Evolutionary conservation across 2,113 vertebrate genomes (phyloP).

Genomic region (Melierax canorus): DNA sequence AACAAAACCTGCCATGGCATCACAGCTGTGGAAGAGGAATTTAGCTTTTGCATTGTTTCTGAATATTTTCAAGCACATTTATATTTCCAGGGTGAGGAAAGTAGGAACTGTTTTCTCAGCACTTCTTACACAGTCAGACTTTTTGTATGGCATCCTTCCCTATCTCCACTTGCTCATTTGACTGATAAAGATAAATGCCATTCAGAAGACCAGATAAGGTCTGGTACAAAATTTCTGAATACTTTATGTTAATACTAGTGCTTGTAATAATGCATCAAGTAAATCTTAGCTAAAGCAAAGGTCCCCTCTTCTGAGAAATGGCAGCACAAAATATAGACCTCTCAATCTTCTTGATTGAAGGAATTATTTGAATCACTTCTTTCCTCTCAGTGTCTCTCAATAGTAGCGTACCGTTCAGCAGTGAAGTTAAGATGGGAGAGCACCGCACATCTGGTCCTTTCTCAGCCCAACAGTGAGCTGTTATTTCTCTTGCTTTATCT

Average conservation of each 20-base stretch:
- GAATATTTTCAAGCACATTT: not conserved
- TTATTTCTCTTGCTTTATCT: not conserved
- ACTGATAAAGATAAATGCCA: not conserved
- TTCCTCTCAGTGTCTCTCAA: not conserved
- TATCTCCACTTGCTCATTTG: not conserved
- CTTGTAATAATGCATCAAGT: not conserved
- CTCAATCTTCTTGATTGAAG: not conserved
- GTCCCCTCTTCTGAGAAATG: not conserved
- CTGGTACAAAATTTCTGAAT: not conserved
- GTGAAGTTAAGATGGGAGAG: not conserved
- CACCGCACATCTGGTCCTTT: not conserved
- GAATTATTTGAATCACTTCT: not conserved
- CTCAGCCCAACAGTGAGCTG: too few species aligned
- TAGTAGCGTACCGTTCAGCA: not conserved
- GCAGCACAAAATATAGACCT: not conserved
- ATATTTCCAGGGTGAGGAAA: not conserved
- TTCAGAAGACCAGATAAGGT: not conserved
- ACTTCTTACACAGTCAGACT: not conserved
- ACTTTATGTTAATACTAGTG: not conserved
- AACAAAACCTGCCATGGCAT: not conserved
- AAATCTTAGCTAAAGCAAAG: not conserved
- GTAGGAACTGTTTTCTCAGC: not conserved
- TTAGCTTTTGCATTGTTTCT: not conserved
- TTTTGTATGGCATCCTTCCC: not conserved
- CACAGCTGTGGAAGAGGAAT: not conserved